These are phyloP conservation scores for Electrophaes corylata DNA, from an alignment of 2,888 invertebrate species.

Conservation along the genomic window DNA sequence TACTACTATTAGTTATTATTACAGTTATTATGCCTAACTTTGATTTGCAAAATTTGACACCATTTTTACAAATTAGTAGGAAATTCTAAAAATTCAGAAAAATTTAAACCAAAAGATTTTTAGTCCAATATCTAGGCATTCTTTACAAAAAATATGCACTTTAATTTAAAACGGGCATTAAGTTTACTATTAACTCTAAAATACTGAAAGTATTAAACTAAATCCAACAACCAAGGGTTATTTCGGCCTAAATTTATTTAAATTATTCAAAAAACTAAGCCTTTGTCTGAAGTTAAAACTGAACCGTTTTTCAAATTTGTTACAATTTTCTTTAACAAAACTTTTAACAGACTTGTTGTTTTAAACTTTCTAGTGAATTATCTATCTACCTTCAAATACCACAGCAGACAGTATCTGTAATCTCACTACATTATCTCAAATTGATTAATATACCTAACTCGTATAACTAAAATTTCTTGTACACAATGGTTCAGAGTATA, in stretches of 20 bases:
- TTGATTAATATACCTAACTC: slow-evolving; percentile 14
- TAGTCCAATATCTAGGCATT: background rate
- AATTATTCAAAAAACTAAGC: slow-evolving; percentile 8
- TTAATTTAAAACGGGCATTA: background rate
- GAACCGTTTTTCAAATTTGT: too few species aligned
- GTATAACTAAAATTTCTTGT: background rate
- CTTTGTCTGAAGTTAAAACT: slow-evolving; percentile 1
- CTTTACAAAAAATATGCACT: background rate
- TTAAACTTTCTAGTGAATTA: too few species aligned
- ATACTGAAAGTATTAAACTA: slow-evolving; percentile 43
- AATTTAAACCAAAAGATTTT: background rate
- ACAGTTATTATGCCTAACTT: slow-evolving; percentile 1
- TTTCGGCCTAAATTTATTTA: slow-evolving; percentile 60
- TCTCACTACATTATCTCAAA: background rate
- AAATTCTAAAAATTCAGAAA: slow-evolving; percentile 9
- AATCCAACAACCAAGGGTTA: slow-evolving; percentile 64
- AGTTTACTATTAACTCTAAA: slow-evolving; percentile 29
- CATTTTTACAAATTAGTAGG: slow-evolving; percentile 17
- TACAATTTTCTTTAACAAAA: too few species aligned
- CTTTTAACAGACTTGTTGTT: too few species aligned
- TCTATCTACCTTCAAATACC: too few species aligned
- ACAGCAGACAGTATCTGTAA: background rate
- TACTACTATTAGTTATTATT: too few species aligned
- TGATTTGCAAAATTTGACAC: slow-evolving; percentile 28
- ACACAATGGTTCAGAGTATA: slow-evolving; percentile 3